Evolutionary conservation across 2,888 invertebrate species (phyloP), one percentile per base, ranked within the genome.

Genomic region (Xestia rhomboidea): DNA sequence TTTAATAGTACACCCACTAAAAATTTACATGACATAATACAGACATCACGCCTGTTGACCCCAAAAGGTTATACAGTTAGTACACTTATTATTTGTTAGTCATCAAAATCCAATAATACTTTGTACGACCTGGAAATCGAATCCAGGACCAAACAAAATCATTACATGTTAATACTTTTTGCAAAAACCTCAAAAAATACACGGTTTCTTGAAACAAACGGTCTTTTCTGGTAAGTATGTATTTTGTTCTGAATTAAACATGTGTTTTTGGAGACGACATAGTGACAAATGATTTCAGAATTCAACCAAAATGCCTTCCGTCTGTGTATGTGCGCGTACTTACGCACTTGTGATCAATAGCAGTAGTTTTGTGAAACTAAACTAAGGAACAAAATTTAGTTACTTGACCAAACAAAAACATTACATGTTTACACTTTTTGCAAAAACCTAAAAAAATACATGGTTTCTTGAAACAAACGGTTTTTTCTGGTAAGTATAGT

Each of bases 241-340:
- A 30, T n/a, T 49, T 41, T 68, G 46, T 67, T 49, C 18, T 78
- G 79, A 78, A 78, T 86, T 78, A 86, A 76, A 76, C 79, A 86
- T 81, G 44, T 73, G 68, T 69, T 68, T 81, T 73, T 69, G 60
- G 68, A 73, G 51, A 64, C 34, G 76, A 73, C 79, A 51, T 18
- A 13, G 64, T 79, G 77, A 86, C 77, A 82, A 86, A 86, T 84
- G 73, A 86, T 64, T 68, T 64, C 41, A 30, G 64, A n/a, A 54
- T 30, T 60, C 64, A 46, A 63, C 41, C 10, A 21, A 69, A 51
- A 4, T 24, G 11, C 13, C 24, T 21, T 54, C 21, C 5, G 21
- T 27, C 21, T 27, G 13, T 41, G 0, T 30, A 7, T 57, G 57
- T 27, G 7, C n/a, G n/a, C 10, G 24, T 27, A 21, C 27, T 11